Percentiles rank a stretch among this genome's conserved stretches.
Conservation (phyloP, 2,888 invertebrate genomes). For the Sinodicranocentrus sp. region DNA sequence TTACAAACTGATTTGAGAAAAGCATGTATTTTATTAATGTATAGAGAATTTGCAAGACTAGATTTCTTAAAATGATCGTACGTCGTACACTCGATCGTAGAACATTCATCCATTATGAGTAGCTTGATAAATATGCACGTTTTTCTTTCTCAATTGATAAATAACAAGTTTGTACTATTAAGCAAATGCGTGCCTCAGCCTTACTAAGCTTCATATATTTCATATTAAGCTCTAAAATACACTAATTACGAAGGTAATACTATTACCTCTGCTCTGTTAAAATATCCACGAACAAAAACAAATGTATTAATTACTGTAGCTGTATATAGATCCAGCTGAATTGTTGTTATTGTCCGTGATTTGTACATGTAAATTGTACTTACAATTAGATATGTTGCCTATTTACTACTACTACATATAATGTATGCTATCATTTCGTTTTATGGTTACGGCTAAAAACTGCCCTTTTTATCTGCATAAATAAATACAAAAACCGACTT, state of each 20-base stretch:
- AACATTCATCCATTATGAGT: no score
- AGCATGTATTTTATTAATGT: no score
- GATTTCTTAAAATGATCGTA: no score
- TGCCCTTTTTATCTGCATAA: constrained; percentile 3
- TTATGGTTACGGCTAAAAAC: neutral
- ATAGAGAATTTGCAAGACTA: no score
- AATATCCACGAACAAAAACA: neutral
- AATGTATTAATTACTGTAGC: neutral
- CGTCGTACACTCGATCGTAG: no score
- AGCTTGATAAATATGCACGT: no score
- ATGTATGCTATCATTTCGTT: neutral
- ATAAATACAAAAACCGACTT: neutral
- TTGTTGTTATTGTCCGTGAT: constrained; percentile 44
- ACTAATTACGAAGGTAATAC: no score
- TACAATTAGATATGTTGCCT: constrained; percentile 20
- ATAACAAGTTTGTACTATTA: constrained; percentile 9
- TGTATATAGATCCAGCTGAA: constrained; percentile 18
- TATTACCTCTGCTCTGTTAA: no score
- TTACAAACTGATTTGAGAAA: no score
- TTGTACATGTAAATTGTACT: neutral
- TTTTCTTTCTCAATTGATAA: neutral
- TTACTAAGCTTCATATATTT: constrained; percentile 48
- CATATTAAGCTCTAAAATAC: neutral
- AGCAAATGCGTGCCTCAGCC: constrained; percentile 55
- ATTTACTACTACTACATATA: constrained; percentile 9